Conservation (phyloP, 2,797 vertebrate genomes). For the Hipposideros larvatus region DNA sequence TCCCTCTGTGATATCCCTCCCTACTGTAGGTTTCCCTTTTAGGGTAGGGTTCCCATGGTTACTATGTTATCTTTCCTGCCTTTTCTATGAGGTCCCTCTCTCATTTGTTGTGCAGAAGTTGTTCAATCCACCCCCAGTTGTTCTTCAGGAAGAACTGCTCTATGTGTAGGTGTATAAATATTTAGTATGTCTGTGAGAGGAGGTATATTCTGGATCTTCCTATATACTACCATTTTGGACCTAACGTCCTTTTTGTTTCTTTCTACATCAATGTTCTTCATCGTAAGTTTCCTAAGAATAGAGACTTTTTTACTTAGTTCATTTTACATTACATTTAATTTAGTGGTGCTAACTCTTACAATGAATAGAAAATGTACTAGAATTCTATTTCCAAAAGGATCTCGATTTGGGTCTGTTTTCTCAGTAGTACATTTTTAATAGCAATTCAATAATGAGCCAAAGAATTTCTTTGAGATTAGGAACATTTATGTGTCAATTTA, state of each 20-base stretch:
- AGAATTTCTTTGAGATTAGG: constrained; percentile 54
- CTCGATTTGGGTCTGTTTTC: constrained; percentile 44
- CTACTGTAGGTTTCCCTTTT: not conserved
- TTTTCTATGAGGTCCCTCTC: not conserved
- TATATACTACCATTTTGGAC: not conserved
- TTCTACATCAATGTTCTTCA: not conserved
- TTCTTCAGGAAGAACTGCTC: not conserved
- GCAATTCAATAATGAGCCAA: not conserved
- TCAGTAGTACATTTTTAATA: constrained; percentile 57
- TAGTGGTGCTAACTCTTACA: not conserved
- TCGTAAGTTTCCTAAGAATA: not conserved
- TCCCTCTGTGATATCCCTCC: not conserved
- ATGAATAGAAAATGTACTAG: not conserved
- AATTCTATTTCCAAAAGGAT: constrained; percentile 26
- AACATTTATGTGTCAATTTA: constrained; percentile 55
- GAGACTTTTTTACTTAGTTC: not conserved
- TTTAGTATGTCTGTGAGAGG: not conserved
- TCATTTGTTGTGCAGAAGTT: not conserved
- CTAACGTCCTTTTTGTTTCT: not conserved
- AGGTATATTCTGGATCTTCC: not conserved
- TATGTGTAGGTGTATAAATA: not conserved
- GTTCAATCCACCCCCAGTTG: not conserved
- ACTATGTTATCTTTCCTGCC: not conserved
- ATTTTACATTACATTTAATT: constrained; percentile 41
- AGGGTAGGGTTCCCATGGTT: not conserved